Conservation (phyloP, 2,888 invertebrate genomes). For the Hedychridium roseum region DNA sequence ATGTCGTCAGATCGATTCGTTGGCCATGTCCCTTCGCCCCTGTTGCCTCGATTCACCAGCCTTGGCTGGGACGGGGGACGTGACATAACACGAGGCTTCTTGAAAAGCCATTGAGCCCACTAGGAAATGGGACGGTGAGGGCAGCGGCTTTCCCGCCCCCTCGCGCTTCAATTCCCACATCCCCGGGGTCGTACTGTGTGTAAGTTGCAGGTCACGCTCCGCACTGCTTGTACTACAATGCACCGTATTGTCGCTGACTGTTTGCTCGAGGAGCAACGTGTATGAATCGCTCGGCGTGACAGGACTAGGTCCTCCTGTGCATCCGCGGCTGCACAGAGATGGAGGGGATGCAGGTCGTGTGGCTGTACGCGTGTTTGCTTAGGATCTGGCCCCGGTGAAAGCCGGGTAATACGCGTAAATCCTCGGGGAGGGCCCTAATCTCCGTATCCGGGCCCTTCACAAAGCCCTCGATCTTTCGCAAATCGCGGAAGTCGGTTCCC, state of each 20-base stretch:
- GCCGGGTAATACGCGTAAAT: conserved; percentile 44
- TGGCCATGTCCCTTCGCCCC: too few relatives aligned
- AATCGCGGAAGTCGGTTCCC: too few relatives aligned
- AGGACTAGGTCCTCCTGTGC: conserved; percentile 6
- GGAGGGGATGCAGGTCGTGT: conserved; percentile 56
- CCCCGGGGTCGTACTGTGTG: too few relatives aligned
- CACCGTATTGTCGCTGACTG: conserved; percentile 46
- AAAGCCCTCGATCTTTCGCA: too few relatives aligned
- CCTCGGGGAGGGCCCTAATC: conserved; percentile 28
- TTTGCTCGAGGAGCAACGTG: conserved; percentile 48
- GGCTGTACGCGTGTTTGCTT: conserved; percentile 58
- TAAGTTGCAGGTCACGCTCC: too few relatives aligned
- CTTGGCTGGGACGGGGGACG: conserved; percentile 37
- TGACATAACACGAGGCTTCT: conserved; percentile 49
- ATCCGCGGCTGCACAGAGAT: conserved; percentile 10
- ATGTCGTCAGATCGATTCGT: too few relatives aligned
- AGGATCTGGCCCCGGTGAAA: conserved; percentile 53
- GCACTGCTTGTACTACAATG: conserved; percentile 44
- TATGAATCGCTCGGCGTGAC: conserved; percentile 12
- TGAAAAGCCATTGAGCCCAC: conserved; percentile 23
- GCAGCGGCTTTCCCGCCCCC: conserved; percentile 48
- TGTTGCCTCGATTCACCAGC: too few relatives aligned
- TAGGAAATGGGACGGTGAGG: conserved; percentile 20
- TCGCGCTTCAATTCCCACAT: conserved; percentile 43
- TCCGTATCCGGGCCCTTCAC: too few relatives aligned